Conservation (phyloP, 2,888 invertebrate genomes). For the Patella caerulea region DNA sequence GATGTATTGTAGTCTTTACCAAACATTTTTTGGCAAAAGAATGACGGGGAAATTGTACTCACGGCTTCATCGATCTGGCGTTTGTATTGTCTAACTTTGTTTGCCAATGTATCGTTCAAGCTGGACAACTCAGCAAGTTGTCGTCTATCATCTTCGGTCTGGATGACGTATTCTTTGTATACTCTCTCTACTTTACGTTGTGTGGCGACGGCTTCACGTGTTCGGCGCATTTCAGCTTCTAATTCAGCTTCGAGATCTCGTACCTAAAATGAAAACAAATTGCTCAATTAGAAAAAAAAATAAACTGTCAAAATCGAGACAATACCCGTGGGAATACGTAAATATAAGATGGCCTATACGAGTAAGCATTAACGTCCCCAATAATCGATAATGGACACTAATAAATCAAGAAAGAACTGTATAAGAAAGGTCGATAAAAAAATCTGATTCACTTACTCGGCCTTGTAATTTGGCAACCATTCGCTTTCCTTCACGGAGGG, state of each 20-base stretch:
- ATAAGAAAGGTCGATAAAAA: too few species aligned
- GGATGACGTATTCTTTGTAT: slow-evolving; percentile 63
- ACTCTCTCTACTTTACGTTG: slow-evolving; percentile 68
- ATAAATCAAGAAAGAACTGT: too few species aligned
- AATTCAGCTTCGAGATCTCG: slow-evolving; percentile 70
- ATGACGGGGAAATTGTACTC: slow-evolving; percentile 40
- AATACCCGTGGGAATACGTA: not conserved
- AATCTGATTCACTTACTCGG: slow-evolving; percentile 54
- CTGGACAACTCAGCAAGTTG: slow-evolving; percentile 64
- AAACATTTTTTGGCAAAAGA: too few species aligned
- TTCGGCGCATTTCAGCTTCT: slow-evolving; percentile 68
- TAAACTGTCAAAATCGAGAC: not conserved
- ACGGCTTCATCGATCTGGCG: slow-evolving; percentile 71
- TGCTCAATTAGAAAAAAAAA: not conserved
- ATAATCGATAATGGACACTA: too few species aligned
- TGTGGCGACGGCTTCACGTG: slow-evolving; percentile 63
- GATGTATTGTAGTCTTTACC: too few species aligned
- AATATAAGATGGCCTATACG: too few species aligned
- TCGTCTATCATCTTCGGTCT: slow-evolving; percentile 68
- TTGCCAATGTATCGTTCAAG: slow-evolving; percentile 62
- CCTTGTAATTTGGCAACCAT: slow-evolving; percentile 71
- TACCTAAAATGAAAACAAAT: slow-evolving; percentile 48
- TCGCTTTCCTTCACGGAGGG: slow-evolving; percentile 70
- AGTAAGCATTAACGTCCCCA: too few species aligned
- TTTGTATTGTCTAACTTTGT: slow-evolving; percentile 68